Evolutionary conservation across 1,140 invertebrate genomes (phyloP).

Genomic region (Procambarus virginalis): DNA sequence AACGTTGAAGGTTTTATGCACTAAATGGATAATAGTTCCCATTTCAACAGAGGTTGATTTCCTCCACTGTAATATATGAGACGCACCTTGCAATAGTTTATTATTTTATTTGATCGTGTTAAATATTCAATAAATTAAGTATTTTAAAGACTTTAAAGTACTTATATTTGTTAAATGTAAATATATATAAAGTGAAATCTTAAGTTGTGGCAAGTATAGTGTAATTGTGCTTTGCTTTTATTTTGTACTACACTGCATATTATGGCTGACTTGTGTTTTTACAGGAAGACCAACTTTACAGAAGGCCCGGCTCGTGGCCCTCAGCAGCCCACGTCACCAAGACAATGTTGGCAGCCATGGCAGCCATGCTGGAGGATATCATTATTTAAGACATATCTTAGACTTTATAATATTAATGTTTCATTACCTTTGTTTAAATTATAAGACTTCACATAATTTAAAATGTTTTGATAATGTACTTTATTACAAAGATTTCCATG

Average conservation of each 20-base stretch:
- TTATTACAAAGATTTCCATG: no score
- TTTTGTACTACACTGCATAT: not conserved
- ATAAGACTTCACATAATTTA: no score
- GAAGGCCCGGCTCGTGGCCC: no score
- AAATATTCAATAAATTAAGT: no score
- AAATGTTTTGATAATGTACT: no score
- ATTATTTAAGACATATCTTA: not conserved
- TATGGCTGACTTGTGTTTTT: conserved; percentile 1
- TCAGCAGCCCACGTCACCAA: conserved; percentile 42
- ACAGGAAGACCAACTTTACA: conserved; percentile 19
- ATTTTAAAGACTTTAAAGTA: no score
- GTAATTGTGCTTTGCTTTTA: not conserved
- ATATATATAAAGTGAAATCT: no score
- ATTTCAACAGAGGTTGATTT: not conserved
- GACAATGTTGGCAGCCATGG: conserved; percentile 12
- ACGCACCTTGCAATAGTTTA: not conserved
- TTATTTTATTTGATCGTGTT: no score
- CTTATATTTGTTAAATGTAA: no score
- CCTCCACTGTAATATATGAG: not conserved
- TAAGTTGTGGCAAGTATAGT: no score
- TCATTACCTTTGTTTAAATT: no score
- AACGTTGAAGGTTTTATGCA: conserved; percentile 5
- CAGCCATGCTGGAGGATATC: conserved; percentile 29
- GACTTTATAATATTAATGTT: not conserved
- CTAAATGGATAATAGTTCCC: conserved; percentile 10